phyloP scores from a whole-genome alignment of 1,140 invertebrate genomes.

The Oryzaephilus surinamensis region DNA sequence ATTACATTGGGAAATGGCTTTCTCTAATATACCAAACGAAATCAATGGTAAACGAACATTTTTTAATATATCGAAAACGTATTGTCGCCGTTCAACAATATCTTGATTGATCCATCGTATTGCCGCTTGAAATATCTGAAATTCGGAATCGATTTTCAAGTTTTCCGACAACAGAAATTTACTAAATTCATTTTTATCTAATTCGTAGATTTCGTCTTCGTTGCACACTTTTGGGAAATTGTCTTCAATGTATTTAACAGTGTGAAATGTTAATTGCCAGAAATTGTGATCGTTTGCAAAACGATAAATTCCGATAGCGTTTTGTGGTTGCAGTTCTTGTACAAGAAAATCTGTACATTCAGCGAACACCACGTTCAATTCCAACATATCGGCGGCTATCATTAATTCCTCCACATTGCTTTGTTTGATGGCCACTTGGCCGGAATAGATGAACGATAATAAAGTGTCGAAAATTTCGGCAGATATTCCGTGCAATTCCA shows the following conservation, averaged over 20 bases:
- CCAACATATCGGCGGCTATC: constrained; percentile 86
- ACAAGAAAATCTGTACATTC: constrained; percentile 82
- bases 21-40: constrained; percentile 67
- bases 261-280: constrained; percentile 64
- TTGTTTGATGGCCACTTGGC: constrained; percentile 49
- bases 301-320: constrained; percentile 83
- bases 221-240: constrained; percentile 72
- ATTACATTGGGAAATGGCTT: constrained; percentile 66
- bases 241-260: constrained; percentile 74
- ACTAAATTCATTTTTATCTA: constrained; percentile 70
- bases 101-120: constrained; percentile 85
- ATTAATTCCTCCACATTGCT: constrained; percentile 83
- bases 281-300: constrained; percentile 91
- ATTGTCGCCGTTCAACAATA: constrained; percentile 62
- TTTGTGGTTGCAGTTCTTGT: constrained; percentile 77
- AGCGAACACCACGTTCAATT: constrained; percentile 73
- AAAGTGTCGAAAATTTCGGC: constrained; percentile 62
- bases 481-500: constrained; percentile 68
- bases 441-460: constrained; percentile 85
- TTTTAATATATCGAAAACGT: constrained; percentile 78
- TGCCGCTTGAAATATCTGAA: constrained; percentile 84
- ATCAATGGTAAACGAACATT: constrained; percentile 79
- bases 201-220: constrained; percentile 84
- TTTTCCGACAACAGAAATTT: constrained; percentile 78
- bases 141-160: constrained; percentile 83